Evolutionary conservation across 2,797 vertebrate genomes (phyloP).

Genomic region (Crypturellus tataupa): DNA sequence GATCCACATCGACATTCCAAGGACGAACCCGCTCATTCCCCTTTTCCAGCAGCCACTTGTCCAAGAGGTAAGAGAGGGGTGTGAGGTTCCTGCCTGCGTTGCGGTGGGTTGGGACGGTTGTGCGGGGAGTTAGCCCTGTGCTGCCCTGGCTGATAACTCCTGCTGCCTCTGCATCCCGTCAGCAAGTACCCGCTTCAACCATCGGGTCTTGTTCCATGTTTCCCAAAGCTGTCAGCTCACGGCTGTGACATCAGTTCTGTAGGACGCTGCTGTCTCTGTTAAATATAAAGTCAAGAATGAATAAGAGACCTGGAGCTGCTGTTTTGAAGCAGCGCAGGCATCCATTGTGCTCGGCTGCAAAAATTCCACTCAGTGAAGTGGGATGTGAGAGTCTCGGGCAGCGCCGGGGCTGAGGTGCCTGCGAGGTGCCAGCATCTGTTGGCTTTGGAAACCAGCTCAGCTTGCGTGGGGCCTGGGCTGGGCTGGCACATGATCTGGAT

Average conservation of each 20-base stretch:
- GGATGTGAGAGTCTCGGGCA: fast-evolving
- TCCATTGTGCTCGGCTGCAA: neutral
- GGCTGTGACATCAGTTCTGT: neutral
- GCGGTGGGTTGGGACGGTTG: fast-evolving
- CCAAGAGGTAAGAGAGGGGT: conserved; percentile 90
- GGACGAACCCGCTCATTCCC: conserved; percentile 97
- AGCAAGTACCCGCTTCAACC: neutral
- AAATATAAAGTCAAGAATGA: neutral
- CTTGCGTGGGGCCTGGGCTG: neutral
- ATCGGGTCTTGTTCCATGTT: neutral
- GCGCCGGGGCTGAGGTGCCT: neutral
- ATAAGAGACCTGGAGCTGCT: neutral
- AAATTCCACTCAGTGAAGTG: neutral
- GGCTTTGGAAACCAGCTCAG: neutral
- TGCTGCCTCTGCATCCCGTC: neutral
- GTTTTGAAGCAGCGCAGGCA: neutral
- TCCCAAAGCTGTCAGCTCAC: neutral
- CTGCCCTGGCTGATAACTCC: neutral
- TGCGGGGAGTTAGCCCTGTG: neutral
- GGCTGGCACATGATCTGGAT: neutral
- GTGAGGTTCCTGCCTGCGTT: neutral
- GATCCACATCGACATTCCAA: conserved; percentile 99
- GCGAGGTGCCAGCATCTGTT: neutral
- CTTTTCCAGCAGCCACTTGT: conserved; percentile 96
- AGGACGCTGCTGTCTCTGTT: neutral